Percentiles rank a stretch among this genome's conserved stretches.
phyloP scores from a whole-genome alignment of 2,113 vertebrate species.

The Platanista minor region DNA sequence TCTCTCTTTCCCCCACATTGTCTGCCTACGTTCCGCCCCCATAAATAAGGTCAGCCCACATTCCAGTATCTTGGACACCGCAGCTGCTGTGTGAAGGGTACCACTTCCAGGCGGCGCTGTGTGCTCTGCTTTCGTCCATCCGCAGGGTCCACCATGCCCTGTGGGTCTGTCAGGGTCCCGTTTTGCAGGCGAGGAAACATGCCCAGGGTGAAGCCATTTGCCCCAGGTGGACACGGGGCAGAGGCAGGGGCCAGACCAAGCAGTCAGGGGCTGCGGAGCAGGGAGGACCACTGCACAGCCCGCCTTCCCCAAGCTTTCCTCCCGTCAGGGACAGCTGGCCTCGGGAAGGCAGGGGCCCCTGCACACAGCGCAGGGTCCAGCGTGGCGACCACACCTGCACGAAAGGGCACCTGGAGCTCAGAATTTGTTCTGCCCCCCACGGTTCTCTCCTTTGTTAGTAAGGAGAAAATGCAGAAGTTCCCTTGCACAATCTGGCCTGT shows the following conservation, averaged over 20 bases:
- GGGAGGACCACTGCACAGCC: not conserved
- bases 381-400: rapidly evolving
- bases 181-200: rapidly evolving
- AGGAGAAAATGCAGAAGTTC: not conserved
- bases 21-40: not conserved
- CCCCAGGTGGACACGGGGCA: rapidly evolving
- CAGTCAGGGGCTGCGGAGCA: rapidly evolving
- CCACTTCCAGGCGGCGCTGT: rapidly evolving
- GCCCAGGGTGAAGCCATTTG: not conserved
- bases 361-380: rapidly evolving
- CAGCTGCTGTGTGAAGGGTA: rapidly evolving
- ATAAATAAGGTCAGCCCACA: not conserved
- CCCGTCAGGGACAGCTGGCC: rapidly evolving
- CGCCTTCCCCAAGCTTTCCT: rapidly evolving
- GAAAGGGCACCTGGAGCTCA: not conserved
- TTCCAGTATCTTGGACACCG: rapidly evolving
- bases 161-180: not conserved
- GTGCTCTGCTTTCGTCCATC: no score
- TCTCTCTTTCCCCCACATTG: not conserved
- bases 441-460: no score
- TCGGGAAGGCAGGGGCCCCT: rapidly evolving
- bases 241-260: not conserved
- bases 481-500: no score
- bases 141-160: no score
- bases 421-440: rapidly evolving